Percentiles rank a stretch among this genome's conserved stretches.
These are phyloP conservation scores for Gastracanthus pulcherrimus DNA, from an alignment of 2,888 invertebrate species.

Conservation along the genomic window DNA sequence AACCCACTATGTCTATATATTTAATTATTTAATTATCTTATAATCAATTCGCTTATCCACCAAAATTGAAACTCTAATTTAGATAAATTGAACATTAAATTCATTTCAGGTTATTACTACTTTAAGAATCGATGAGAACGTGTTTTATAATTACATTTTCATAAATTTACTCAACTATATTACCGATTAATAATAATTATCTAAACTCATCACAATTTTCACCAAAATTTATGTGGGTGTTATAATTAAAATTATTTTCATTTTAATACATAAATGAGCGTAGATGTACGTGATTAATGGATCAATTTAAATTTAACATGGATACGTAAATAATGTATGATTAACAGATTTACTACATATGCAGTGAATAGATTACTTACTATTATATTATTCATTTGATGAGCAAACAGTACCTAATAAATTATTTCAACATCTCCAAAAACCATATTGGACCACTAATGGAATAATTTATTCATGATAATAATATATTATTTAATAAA, in stretches of 20 bases:
- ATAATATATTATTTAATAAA: no score
- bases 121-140: neutral
- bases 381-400: neutral
- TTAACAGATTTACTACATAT: neutral
- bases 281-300: conserved; percentile 24
- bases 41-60: no score
- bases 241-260: neutral
- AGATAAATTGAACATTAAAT: neutral
- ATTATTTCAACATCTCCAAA: no score
- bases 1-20: no score
- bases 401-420: neutral
- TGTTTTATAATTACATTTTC: neutral
- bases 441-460: no score
- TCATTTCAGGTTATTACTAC: neutral
- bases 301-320: conserved; percentile 11
- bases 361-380: conserved; percentile 2
- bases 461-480: no score
- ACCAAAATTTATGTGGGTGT: neutral
- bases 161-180: neutral
- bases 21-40: no score
- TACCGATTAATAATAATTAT: conserved; percentile 4
- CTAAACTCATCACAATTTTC: conserved; percentile 6
- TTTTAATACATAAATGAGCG: neutral
- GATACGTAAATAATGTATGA: conserved; percentile 17
- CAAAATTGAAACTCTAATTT: neutral